Conservation (phyloP, 2,113 vertebrate species). For the Triplophysa rosa region DNA sequence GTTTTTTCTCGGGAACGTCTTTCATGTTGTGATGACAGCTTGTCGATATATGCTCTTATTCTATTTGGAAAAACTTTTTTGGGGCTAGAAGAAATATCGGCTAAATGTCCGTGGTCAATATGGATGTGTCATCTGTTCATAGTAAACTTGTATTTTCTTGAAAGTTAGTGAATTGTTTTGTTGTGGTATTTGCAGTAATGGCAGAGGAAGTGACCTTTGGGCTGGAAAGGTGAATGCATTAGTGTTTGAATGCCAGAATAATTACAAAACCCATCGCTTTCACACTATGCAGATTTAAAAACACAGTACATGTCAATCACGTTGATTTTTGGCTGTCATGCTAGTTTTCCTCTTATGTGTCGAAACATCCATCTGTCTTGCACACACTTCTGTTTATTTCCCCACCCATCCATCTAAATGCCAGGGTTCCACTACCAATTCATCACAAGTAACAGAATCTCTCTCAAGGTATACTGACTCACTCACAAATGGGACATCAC, state of each 20-base stretch:
- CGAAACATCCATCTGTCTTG: background rate
- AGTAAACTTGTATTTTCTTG: conserved; percentile 24
- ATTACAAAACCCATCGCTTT: background rate
- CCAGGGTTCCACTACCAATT: no score
- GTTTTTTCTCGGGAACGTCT: conserved; percentile 15
- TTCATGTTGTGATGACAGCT: conserved; percentile 35
- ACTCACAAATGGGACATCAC: background rate
- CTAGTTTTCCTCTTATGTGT: background rate
- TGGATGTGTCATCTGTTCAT: conserved; percentile 13
- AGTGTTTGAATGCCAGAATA: no score
- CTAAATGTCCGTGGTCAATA: conserved; percentile 25
- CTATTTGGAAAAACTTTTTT: conserved; percentile 37
- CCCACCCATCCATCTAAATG: background rate
- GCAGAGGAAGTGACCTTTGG: conserved; percentile 40
- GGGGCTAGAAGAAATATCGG: conserved; percentile 15
- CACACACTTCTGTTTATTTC: background rate
- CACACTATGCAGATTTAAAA: background rate
- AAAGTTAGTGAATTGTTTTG: conserved; percentile 17
- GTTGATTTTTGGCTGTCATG: no score
- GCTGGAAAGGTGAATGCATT: conserved; percentile 6
- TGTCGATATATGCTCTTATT: conserved; percentile 42
- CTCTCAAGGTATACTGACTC: no score
- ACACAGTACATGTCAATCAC: background rate
- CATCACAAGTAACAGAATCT: no score
- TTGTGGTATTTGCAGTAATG: conserved; percentile 22